Percentiles rank a stretch among this genome's conserved stretches.
Evolutionary conservation across 2,797 vertebrate genomes (phyloP).

Genomic region (Crenuchus spilurus): DNA sequence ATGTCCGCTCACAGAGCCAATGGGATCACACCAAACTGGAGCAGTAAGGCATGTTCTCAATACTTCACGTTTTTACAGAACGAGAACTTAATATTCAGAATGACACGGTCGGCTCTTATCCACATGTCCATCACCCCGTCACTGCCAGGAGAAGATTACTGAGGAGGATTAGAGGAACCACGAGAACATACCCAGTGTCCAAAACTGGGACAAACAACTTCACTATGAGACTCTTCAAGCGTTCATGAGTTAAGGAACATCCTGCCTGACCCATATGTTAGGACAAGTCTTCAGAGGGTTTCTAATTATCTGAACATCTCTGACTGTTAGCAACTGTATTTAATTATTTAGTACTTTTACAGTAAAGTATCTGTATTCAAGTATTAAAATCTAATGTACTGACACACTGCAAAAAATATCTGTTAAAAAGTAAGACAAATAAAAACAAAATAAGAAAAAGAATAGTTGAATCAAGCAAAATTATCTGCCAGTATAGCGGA

Average conservation of each 20-base stretch:
- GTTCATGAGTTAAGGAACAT: not conserved
- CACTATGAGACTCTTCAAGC: not conserved
- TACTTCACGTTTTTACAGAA: slow-evolving; percentile 4
- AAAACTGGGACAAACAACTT: slow-evolving; percentile 2
- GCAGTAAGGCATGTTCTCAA: not conserved
- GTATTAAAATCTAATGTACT: no score
- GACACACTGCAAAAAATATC: no score
- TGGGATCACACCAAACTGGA: not conserved
- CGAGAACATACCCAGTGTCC: slow-evolving; percentile 12
- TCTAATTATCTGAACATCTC: no score
- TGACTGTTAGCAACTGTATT: no score
- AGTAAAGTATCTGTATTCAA: no score
- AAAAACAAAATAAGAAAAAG: no score
- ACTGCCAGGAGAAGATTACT: slow-evolving; percentile 27
- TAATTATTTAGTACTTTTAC: no score
- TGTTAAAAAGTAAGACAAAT: no score
- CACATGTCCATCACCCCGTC: slow-evolving; percentile 25
- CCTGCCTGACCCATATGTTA: not conserved
- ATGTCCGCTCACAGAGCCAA: not conserved
- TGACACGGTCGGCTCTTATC: slow-evolving; percentile 10
- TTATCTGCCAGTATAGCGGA: no score
- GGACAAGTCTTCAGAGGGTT: not conserved
- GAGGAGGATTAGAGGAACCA: slow-evolving; percentile 35
- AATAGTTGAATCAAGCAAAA: no score
- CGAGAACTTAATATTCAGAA: slow-evolving; percentile 13